Base-by-base conservation (phyloP, 2,113 vertebrate species). In the Gallinago media region DNA sequence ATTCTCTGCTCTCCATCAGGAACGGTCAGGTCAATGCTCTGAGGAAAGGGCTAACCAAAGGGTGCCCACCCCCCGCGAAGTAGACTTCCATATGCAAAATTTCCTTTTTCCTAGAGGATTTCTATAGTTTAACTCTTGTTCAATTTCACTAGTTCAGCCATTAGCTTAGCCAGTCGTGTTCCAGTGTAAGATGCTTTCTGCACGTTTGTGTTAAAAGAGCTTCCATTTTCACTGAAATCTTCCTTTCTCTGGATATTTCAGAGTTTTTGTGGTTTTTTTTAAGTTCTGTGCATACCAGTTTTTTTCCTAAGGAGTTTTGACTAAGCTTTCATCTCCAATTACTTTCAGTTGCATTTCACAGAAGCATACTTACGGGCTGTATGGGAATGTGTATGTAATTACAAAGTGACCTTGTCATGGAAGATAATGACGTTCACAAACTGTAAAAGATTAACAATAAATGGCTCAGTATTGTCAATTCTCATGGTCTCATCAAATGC, bases 1-100 rank as follows among this genome's bases (percentile, higher is more conserved):
- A 36, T 70, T 76, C 50, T 81, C 91, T 67, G 71, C 17, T 11
- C 94, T 72, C 93, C 85, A 32, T 46, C 38, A 2, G 49, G 83
- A 92, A 15, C 85, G 79, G 49, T 62, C 88, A 84, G 91, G 96
- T 94, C 88, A 75, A 85, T 42, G 88, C 82, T 46, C 74, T 62
- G 1, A 73, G 89, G 94, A 97, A 96, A 96, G 97, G 97, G 98
- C 98, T 96, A 96, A 83, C 76, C 68, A 6, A 59, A 91, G 67
- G 87, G 82, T 81, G 80, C 47, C 82, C 62, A 2, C 36, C 88
- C 89, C 92, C 91, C 77, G 78, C 76, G 47, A 88, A 93, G 56
- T 13, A 95, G 91, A 56, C 38, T 79, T 36, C 49, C 31, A 19
- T 77, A 74, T 47, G 62, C 93, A 89, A 76, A 50, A n/a, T 68